These are phyloP conservation scores for Drosophila fungiperda DNA, from an alignment of 2,888 invertebrate genomes.

Conservation along the genomic window DNA sequence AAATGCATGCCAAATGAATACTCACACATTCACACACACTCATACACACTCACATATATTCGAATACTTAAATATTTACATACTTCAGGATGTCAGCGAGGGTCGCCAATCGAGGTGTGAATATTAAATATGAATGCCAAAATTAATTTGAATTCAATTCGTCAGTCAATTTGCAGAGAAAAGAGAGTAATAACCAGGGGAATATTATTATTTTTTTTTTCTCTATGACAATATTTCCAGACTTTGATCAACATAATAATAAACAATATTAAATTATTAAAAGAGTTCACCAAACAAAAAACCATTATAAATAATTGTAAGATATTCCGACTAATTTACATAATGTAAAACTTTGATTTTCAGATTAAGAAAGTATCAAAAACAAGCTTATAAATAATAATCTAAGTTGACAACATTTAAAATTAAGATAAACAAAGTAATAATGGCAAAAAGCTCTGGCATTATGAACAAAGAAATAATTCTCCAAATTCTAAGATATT, in stretches of 20 bases:
- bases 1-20: constrained; percentile 17
- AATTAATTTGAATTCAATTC: background rate
- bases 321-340: background rate
- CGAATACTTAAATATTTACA: background rate
- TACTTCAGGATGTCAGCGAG: background rate
- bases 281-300: too few species aligned
- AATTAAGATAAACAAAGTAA: too few species aligned
- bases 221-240: too few species aligned
- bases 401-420: background rate
- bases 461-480: background rate
- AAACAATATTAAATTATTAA: background rate
- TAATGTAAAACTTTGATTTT: background rate
- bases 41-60: background rate
- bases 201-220: background rate
- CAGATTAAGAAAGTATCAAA: background rate
- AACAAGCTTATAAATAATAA: background rate
- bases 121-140: background rate
- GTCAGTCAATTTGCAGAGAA: background rate
- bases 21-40: constrained; percentile 1
- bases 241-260: too few species aligned
- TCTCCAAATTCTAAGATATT: background rate
- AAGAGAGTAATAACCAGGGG: too few species aligned
- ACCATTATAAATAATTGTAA: background rate
- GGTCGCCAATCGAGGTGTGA: background rate
- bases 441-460: too few species aligned